phyloP scores from a whole-genome alignment of 1,140 invertebrate genomes.

The Pseudomyrmex concolor region DNA sequence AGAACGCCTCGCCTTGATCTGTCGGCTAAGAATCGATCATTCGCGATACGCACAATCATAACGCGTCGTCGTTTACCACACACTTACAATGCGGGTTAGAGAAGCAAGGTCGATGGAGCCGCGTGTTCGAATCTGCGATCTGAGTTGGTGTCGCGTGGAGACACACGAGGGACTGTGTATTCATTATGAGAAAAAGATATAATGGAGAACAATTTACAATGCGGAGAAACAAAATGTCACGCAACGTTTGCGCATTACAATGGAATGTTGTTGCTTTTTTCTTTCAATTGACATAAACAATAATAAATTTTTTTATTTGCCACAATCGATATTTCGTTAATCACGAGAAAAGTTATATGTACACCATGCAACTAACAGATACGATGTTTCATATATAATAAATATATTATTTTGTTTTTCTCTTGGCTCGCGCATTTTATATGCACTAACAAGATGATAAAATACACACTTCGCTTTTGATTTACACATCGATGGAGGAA shows the following conservation, averaged over 20 bases:
- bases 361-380: slow-evolving; percentile 16
- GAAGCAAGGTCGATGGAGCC: too few species aligned
- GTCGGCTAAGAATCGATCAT: slow-evolving; percentile 19
- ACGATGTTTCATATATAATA: slow-evolving; percentile 29
- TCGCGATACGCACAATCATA: not conserved
- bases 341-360: slow-evolving; percentile 38
- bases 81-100: too few species aligned
- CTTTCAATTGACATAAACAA: slow-evolving; percentile 39
- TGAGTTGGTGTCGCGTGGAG: too few species aligned
- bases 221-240: not conserved
- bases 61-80: too few species aligned
- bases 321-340: slow-evolving; percentile 48
- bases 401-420: slow-evolving; percentile 16
- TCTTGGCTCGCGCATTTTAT: not conserved
- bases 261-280: slow-evolving; percentile 20
- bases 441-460: slow-evolving; percentile 38
- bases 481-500: slow-evolving; percentile 10
- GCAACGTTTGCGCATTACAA: slow-evolving; percentile 36
- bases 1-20: not conserved
- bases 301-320: slow-evolving; percentile 55
- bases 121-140: too few species aligned
- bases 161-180: too few species aligned
- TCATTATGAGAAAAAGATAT: too few species aligned
- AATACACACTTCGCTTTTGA: slow-evolving; percentile 1
- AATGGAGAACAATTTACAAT: too few species aligned